These are phyloP conservation scores for Eulemur macaco DNA, from an alignment of 2,113 vertebrate species.

Conservation along the genomic window DNA sequence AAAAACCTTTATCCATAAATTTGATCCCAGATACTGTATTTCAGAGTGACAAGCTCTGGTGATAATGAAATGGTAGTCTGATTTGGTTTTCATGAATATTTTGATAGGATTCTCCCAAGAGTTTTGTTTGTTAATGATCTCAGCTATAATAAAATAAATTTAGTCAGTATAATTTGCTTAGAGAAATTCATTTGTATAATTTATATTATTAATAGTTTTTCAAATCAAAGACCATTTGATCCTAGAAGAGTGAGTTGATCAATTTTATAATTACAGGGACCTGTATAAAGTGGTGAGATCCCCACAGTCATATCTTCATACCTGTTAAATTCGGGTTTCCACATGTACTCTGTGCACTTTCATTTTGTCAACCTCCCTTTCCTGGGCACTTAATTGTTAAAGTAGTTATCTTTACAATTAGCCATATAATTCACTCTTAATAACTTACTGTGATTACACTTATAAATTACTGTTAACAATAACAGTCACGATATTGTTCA, in stretches of 20 bases:
- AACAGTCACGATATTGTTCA: background rate
- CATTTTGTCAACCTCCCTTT: background rate
- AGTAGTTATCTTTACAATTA: background rate
- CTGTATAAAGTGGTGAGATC: background rate
- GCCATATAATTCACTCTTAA: background rate
- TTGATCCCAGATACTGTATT: background rate
- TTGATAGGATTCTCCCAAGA: background rate
- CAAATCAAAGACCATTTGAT: background rate
- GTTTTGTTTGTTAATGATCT: background rate
- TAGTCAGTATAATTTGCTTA: background rate
- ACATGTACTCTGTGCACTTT: background rate
- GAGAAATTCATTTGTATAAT: background rate
- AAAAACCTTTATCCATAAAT: background rate
- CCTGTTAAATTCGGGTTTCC: background rate
- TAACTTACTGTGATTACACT: background rate
- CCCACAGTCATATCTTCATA: background rate
- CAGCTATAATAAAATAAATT: background rate
- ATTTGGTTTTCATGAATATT: background rate
- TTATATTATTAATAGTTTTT: background rate
- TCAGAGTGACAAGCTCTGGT: background rate
- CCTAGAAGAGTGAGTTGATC: background rate
- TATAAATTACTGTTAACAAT: background rate
- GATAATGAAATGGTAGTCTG: background rate
- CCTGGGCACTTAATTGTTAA: background rate
- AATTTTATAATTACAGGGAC: background rate